Percentiles rank a stretch among this genome's conserved stretches.
Conservation (phyloP, 2,888 invertebrate species). For the Erebia epiphron region DNA sequence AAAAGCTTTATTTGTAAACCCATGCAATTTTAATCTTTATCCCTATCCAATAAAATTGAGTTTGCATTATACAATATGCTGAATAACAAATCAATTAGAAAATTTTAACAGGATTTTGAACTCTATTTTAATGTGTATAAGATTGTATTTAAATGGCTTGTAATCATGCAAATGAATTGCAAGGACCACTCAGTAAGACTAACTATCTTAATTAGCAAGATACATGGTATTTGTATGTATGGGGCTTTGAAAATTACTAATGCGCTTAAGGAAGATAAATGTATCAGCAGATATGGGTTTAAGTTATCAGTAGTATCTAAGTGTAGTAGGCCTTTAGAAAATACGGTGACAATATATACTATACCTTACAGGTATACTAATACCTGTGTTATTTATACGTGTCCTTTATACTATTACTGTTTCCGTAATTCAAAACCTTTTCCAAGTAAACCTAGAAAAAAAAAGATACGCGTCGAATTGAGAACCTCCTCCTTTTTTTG, state of each 20-base stretch:
- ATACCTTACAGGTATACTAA: too few species aligned
- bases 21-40: constrained; percentile 26
- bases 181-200: constrained; percentile 49
- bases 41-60: constrained; percentile 9
- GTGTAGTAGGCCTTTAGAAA: too few species aligned
- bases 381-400: too few species aligned
- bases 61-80: constrained; percentile 35
- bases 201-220: constrained; percentile 61
- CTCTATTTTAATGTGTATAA: constrained; percentile 41
- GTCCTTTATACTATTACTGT: too few species aligned
- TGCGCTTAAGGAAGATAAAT: constrained; percentile 41
- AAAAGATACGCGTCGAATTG: too few species aligned
- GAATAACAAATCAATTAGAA: constrained; percentile 22
- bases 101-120: constrained; percentile 37
- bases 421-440: too few species aligned
- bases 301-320: constrained; percentile 22
- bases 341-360: too few species aligned
- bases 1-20: constrained; percentile 51
- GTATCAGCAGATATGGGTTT: constrained; percentile 28
- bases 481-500: too few species aligned
- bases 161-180: constrained; percentile 53
- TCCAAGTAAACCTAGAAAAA: too few species aligned
- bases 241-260: constrained; percentile 44
- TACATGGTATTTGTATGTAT: constrained; percentile 48
- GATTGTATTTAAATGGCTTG: constrained; percentile 33